Evolutionary conservation across 1,140 invertebrate species (phyloP).

Genomic region (Brachionus calyciflorus): DNA sequence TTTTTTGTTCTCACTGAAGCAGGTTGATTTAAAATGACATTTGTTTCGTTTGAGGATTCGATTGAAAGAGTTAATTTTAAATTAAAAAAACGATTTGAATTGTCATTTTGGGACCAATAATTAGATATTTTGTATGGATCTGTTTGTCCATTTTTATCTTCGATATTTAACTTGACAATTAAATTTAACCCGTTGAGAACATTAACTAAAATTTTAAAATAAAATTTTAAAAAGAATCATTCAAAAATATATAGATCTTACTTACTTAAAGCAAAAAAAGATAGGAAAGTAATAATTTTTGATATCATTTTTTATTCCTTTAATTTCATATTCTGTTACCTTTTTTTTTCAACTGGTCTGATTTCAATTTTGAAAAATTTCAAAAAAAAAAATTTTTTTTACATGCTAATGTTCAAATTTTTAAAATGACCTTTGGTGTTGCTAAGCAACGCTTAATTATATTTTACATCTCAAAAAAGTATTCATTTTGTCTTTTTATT

Average conservation of each 20-base stretch:
- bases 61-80: slow-evolving; percentile 6
- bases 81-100: background rate
- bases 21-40: background rate
- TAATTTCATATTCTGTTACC: too few relatives aligned
- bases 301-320: too few relatives aligned
- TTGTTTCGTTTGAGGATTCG: background rate
- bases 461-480: background rate
- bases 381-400: background rate
- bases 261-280: too few relatives aligned
- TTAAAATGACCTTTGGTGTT: slow-evolving; percentile 14
- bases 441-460: background rate
- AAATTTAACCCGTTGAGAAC: background rate
- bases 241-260: too few relatives aligned
- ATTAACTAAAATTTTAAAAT: too few relatives aligned
- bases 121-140: background rate
- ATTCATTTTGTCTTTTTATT: slow-evolving; percentile 9
- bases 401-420: background rate
- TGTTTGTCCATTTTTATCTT: background rate
- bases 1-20: too few relatives aligned
- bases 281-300: too few relatives aligned
- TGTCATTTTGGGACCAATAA: background rate
- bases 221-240: too few relatives aligned
- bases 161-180: background rate
- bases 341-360: background rate
- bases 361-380: background rate